Base-by-base conservation (phyloP, 2,888 invertebrate species). In the Harmothoe impar region DNA sequence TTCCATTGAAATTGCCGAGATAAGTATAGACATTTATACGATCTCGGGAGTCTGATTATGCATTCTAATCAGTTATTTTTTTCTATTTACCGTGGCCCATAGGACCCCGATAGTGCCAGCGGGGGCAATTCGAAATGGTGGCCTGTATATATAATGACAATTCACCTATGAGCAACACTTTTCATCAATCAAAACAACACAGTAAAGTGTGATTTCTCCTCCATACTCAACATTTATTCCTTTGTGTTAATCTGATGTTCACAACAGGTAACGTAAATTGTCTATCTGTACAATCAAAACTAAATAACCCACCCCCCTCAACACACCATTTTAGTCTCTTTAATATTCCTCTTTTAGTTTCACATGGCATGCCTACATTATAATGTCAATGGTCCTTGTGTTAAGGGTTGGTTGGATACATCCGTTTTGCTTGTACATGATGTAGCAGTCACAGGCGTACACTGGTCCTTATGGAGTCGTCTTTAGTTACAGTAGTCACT, bases 211-310 rank as follows among this genome's bases (percentile, higher is more conserved):
- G 29, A 29, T 84, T 84, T 84, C 51, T 56, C 86, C 86, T 86
- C 86, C 56, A 86, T 86, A 86, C 86, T 52, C 86, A 86, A 86
- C 86, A 86, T 86, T 86, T 86, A 86, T 86, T 86, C 86, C 33
- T 23, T 84, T 84, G 12, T 56, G 33, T 54, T 86, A 29, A 54
- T 25, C 86, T 54, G 52, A 56, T 86, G 86, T 56, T 86, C 54
- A 54, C 54, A 86, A 86, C 25, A 17, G 52, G 43, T 81, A 81
- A 54, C 17, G 25, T 54, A 54, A 29, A 56, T 54, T 54, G 56
- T 0, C 31, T 33, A 33, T 86, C 29, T 56, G 86, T 86, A 86
- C 86, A 56, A 86, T 86, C 86, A 86, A 86, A 86, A 54, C 52
- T 29, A 52, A n/a, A 54, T 54, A 52, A 86, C 12, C 86, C 86